phyloP scores from a whole-genome alignment of 1,140 invertebrate species.

The Diprion similis region DNA sequence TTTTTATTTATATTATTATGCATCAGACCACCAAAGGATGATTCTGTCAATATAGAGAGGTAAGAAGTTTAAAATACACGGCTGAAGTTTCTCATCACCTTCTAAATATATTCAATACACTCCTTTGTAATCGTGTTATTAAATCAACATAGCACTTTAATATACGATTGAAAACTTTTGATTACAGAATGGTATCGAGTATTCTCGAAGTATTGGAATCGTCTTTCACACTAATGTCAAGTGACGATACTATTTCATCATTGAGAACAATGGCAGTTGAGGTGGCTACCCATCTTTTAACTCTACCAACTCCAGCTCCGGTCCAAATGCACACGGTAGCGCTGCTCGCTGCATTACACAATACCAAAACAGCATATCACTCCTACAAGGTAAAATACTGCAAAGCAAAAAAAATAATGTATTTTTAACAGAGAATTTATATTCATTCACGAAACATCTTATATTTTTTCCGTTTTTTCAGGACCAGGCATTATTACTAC shows the following conservation, averaged over 20 bases:
- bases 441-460: slow-evolving; percentile 20
- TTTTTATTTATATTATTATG: slow-evolving; percentile 47
- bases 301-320: slow-evolving; percentile 79
- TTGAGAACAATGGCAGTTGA: slow-evolving; percentile 70
- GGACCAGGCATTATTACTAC: slow-evolving; percentile 82
- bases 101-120: background rate
- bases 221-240: slow-evolving; percentile 65
- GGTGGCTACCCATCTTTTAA: slow-evolving; percentile 80
- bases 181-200: slow-evolving; percentile 71
- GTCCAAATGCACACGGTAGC: slow-evolving; percentile 82
- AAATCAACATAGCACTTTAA: slow-evolving; percentile 1
- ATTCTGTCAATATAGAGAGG: slow-evolving; percentile 56
- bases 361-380: slow-evolving; percentile 77
- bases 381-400: slow-evolving; percentile 74
- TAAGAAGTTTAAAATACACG: slow-evolving; percentile 39
- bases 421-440: slow-evolving; percentile 24
- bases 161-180: slow-evolving; percentile 19
- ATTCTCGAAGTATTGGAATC: slow-evolving; percentile 79
- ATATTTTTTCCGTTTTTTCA: slow-evolving; percentile 39
- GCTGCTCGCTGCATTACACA: slow-evolving; percentile 81
- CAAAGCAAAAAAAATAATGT: slow-evolving; percentile 23
- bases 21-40: slow-evolving; percentile 55
- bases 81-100: slow-evolving; percentile 10
- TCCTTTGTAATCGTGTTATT: background rate
- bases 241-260: slow-evolving; percentile 49